Conservation (phyloP, 2,113 vertebrate species). For the Dryoscopus gambensis region DNA sequence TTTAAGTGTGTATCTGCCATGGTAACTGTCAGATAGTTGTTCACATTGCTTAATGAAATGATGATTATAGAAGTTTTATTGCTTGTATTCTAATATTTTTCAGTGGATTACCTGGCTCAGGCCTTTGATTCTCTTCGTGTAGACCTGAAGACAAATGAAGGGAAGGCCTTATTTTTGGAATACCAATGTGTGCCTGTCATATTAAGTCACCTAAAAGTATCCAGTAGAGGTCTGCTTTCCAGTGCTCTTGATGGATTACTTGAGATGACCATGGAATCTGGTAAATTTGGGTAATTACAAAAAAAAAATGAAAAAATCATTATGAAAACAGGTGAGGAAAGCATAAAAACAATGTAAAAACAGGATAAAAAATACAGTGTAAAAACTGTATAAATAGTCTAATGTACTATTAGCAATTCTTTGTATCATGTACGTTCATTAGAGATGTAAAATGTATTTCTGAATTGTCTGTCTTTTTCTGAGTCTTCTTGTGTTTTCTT, state of each 20-base stretch:
- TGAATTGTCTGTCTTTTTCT: background rate
- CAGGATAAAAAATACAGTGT: background rate
- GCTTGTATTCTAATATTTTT: slow-evolving; percentile 40
- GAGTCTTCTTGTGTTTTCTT: background rate
- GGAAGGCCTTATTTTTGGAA: slow-evolving; percentile 81
- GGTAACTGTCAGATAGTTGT: background rate
- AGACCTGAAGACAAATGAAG: slow-evolving; percentile 82
- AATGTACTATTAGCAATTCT: background rate
- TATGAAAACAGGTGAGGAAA: background rate
- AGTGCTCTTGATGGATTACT: slow-evolving; percentile 81
- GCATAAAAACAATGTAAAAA: background rate
- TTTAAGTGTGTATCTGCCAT: background rate
- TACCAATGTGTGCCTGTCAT: slow-evolving; percentile 77
- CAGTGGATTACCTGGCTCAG: slow-evolving; percentile 84
- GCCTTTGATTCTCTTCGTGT: slow-evolving; percentile 75
- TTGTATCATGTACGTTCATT: background rate
- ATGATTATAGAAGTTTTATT: background rate
- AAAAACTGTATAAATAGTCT: background rate
- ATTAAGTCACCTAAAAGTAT: slow-evolving; percentile 73
- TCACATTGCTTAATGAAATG: background rate
- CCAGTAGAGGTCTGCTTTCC: slow-evolving; percentile 73
- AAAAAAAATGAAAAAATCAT: background rate
- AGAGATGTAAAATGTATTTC: background rate
- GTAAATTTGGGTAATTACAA: slow-evolving; percentile 65
- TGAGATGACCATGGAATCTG: slow-evolving; percentile 81